Evolutionary conservation across 2,888 invertebrate species (phyloP).

Genomic region (Choreutis nemorana): DNA sequence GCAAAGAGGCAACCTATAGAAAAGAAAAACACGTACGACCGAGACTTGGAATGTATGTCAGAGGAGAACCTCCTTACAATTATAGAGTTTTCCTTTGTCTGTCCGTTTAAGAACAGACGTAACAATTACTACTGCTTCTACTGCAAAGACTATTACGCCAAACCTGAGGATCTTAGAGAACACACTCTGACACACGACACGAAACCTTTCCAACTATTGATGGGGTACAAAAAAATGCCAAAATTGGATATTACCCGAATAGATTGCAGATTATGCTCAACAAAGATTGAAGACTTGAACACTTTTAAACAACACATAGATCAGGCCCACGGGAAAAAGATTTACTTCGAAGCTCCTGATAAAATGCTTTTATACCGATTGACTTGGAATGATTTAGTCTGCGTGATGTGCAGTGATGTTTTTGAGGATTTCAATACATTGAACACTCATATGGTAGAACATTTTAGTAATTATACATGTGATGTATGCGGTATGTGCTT

Average conservation of each 20-base stretch:
- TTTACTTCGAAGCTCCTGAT: slow-evolving; percentile 51
- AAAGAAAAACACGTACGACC: slow-evolving; percentile 41
- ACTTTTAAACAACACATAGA: slow-evolving; percentile 48
- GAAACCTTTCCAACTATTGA: slow-evolving; percentile 45
- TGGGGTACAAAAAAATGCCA: slow-evolving; percentile 55
- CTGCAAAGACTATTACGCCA: slow-evolving; percentile 52
- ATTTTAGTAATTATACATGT: slow-evolving; percentile 52
- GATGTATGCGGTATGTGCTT: slow-evolving; percentile 56
- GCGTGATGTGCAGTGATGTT: slow-evolving; percentile 49
- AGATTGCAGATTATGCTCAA: slow-evolving; percentile 40
- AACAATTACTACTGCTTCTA: slow-evolving; percentile 58
- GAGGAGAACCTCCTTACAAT: slow-evolving; percentile 51
- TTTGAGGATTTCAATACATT: slow-evolving; percentile 50
- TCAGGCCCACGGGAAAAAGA: slow-evolving; percentile 42
- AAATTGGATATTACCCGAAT: slow-evolving; percentile 52
- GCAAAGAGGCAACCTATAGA: slow-evolving; percentile 32
- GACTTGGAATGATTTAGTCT: slow-evolving; percentile 50
- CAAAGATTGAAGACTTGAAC: slow-evolving; percentile 39
- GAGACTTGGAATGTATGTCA: slow-evolving; percentile 52
- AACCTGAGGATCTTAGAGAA: slow-evolving; percentile 49
- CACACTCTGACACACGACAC: slow-evolving; percentile 49
- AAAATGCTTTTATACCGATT: slow-evolving; percentile 42
- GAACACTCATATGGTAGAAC: slow-evolving; percentile 53
- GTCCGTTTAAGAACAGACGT: slow-evolving; percentile 49
- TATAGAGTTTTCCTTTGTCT: slow-evolving; percentile 49